A percentile compares a stretch with the other conserved stretches of the same genome.
Conservation (phyloP, 2,797 vertebrate species). For the Sphenodon punctatus region DNA sequence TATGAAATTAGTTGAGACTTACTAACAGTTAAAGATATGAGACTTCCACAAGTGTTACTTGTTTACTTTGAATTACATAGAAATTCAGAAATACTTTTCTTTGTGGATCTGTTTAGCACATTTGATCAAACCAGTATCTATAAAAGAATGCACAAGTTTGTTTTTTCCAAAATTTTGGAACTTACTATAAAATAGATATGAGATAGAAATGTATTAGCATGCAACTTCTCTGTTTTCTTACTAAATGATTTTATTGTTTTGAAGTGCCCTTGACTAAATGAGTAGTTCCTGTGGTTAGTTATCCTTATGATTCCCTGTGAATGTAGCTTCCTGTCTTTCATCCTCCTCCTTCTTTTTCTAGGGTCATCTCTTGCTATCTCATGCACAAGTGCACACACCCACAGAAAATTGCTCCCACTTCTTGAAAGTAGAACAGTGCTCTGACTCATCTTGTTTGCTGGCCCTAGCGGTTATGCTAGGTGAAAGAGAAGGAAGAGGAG, state of each 20-base stretch:
- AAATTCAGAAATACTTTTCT: not conserved
- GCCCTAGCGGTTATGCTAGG: not conserved
- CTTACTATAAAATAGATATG: not conserved
- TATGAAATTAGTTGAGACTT: not conserved
- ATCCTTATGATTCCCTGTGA: not conserved
- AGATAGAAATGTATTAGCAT: not conserved
- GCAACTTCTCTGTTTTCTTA: not conserved
- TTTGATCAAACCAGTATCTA: not conserved
- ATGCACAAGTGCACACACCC: slow-evolving; percentile 2
- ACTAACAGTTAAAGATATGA: not conserved
- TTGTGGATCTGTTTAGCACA: not conserved
- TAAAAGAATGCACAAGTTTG: not conserved
- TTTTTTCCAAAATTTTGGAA: not conserved
- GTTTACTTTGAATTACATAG: no score
- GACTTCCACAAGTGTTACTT: not conserved
- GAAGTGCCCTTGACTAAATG: not conserved
- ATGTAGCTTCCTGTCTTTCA: not conserved
- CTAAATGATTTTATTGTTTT: not conserved
- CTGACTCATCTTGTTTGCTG: slow-evolving; percentile 36
- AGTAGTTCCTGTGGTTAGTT: not conserved
- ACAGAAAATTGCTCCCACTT: slow-evolving; percentile 9
- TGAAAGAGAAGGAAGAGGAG: not conserved
- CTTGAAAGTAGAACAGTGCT: slow-evolving; percentile 24
- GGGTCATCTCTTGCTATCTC: slow-evolving; percentile 22
- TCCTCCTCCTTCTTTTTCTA: not conserved